Evolutionary conservation across 2,888 invertebrate genomes (phyloP).

Genomic region (Pollenia griseotomentosa): DNA sequence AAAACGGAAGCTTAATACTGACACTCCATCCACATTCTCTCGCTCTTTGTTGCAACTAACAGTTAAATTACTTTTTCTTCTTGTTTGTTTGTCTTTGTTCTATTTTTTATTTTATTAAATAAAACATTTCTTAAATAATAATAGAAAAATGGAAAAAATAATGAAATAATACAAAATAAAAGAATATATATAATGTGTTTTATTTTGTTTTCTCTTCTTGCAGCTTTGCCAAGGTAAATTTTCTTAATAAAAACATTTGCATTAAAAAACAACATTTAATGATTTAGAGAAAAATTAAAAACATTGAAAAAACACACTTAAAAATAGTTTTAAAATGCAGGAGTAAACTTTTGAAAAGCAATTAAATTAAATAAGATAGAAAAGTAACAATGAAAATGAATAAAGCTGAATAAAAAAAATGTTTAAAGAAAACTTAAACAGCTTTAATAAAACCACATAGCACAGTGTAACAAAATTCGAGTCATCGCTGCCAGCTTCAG

Average conservation of each 20-base stretch:
- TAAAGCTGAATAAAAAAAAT: slow-evolving; percentile 43
- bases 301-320: neutral
- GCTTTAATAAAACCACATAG: slow-evolving; percentile 60
- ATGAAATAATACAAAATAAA: neutral
- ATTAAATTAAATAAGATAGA: slow-evolving; percentile 63
- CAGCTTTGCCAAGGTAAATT: slow-evolving; percentile 3
- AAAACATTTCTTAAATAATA: slow-evolving; percentile 52
- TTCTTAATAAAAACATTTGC: slow-evolving; percentile 57
- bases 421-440: slow-evolving; percentile 64
- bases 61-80: slow-evolving; percentile 59
- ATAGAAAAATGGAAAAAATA: neutral
- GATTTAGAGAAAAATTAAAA: slow-evolving; percentile 13
- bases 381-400: neutral
- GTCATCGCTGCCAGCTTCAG: too few relatives aligned
- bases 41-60: slow-evolving; percentile 34
- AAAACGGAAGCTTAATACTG: slow-evolving; percentile 66
- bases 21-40: slow-evolving; percentile 25
- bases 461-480: too few relatives aligned
- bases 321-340: slow-evolving; percentile 22
- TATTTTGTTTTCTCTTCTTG: neutral
- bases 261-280: slow-evolving; percentile 22
- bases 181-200: slow-evolving; percentile 30
- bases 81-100: neutral
- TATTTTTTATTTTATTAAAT: slow-evolving; percentile 21
- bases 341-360: slow-evolving; percentile 62